These are phyloP conservation scores for Pteromalus puparum DNA, from an alignment of 1,140 invertebrate species.

Conservation along the genomic window DNA sequence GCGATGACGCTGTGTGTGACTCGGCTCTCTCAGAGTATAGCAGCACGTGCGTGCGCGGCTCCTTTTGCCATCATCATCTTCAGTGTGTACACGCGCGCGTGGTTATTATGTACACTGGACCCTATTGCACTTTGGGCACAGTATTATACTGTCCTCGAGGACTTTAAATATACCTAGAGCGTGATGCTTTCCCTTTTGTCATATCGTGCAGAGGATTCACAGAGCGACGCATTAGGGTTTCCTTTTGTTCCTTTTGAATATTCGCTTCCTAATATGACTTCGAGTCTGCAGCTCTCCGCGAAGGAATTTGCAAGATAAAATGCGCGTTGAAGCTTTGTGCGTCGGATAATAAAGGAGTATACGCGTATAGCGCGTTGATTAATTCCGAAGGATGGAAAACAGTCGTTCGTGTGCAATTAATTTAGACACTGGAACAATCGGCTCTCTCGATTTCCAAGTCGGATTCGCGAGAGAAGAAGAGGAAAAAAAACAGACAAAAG, in stretches of 20 bases:
- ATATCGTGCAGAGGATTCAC: neutral
- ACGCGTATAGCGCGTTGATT: no score
- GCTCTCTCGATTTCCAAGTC: neutral
- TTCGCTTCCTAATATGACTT: neutral
- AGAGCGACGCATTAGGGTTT: neutral
- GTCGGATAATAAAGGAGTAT: no score
- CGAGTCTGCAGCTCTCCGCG: no score
- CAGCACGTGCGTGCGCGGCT: neutral
- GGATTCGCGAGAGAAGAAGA: neutral
- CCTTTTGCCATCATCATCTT: slow-evolving; percentile 25
- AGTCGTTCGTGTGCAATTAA: no score
- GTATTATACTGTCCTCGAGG: neutral
- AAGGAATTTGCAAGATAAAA: no score
- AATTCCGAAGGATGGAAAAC: no score
- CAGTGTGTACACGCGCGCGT: neutral
- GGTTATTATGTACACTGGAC: neutral
- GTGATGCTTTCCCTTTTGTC: slow-evolving; percentile 17
- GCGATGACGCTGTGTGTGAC: neutral
- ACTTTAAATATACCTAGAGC: neutral
- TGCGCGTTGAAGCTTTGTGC: no score
- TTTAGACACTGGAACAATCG: no score
- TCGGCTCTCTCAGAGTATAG: no score
- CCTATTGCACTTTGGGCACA: neutral
- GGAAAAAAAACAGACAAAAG: neutral
- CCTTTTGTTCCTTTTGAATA: slow-evolving; percentile 16